phyloP scores from a whole-genome alignment of 2,888 invertebrate species.

The Drosophila subsilvestris region DNA sequence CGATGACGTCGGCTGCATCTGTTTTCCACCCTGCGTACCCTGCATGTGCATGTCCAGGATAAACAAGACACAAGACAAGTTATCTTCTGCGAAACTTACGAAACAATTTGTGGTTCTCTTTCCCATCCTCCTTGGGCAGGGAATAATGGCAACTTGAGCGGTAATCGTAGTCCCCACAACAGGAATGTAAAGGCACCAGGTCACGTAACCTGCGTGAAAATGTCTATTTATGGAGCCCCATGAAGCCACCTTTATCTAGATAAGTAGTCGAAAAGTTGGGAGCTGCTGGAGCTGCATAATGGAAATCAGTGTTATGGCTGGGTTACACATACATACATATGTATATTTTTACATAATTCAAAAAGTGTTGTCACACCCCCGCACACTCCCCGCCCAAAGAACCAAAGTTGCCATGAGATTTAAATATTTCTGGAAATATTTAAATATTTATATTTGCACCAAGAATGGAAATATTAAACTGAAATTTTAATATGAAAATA shows the following conservation, averaged over 20 bases:
- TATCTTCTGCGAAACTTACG: conserved; percentile 11
- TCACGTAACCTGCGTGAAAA: conserved; percentile 61
- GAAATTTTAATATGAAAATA: too few species aligned
- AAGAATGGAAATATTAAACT: too few species aligned
- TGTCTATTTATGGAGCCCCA: conserved; percentile 5
- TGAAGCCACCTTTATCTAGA: conserved; percentile 20
- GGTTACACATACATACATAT: too few species aligned
- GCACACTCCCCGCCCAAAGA: too few species aligned
- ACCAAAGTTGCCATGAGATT: too few species aligned
- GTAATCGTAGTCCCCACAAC: too few species aligned
- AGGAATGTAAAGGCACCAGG: conserved; percentile 47
- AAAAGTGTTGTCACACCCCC: too few species aligned
- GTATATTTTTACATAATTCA: too few species aligned
- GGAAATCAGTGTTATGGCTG: too few species aligned
- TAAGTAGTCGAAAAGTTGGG: conserved; percentile 29
- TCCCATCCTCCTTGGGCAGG: conserved; percentile 6
- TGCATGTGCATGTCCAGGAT: conserved; percentile 10
- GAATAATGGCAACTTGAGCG: conserved; percentile 35
- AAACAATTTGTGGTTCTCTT: conserved; percentile 9
- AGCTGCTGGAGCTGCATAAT: too few species aligned
- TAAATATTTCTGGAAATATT: too few species aligned
- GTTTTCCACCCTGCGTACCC: neutral
- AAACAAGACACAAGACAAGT: conserved; percentile 29
- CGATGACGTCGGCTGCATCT: conserved; percentile 1
- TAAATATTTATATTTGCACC: too few species aligned